Evolutionary conservation across 2,113 vertebrate species (phyloP), one percentile per base, ranked within the genome.

Genomic region (Cariama cristata): DNA sequence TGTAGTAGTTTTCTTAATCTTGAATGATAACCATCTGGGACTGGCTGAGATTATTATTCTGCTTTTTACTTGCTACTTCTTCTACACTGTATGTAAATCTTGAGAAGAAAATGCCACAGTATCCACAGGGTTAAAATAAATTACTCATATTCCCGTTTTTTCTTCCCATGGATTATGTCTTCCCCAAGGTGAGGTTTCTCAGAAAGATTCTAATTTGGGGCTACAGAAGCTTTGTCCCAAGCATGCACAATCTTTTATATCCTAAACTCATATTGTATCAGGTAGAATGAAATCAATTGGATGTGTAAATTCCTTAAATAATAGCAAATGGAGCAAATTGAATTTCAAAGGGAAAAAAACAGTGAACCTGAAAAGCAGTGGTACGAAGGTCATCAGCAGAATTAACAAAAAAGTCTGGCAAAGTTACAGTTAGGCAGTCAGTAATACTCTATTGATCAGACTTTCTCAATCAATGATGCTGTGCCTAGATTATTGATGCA

Each of bases 391-490:
- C 98, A 98, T 98, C 97, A 98, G 95, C 95, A 98, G 98, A 98
- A 98, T 98, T 98, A 98, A 97, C 97, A 98, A 97, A 98, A 97
- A 98, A 97, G 93, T 98, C 98, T 98, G 98, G 98, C 98, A 98
- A 98, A 98, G 98, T 98, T 98, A 98, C 98, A 98, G 98, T 98
- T 98, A 98, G 98, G 97, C 97, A 98, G 97, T 94, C 98, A 95
- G 98, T 98, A 98, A 98, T 98, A 98, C 98, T 98, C 93, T 98
- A 99, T 98, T 98, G 98, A 98, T 99, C 98, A 98, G 97, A 94
- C 96, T 97, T 98, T 98, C 98, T 98, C 98, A 98, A 98, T 98
- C 98, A 98, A 98, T 98, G 97, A 93, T 95, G 94, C 97, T 98
- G 98, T 98, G 98, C 98, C 98, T 98, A 98, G 97, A 98, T 98